phyloP scores from a whole-genome alignment of 2,797 vertebrate species.

The Sebastes reedi region DNA sequence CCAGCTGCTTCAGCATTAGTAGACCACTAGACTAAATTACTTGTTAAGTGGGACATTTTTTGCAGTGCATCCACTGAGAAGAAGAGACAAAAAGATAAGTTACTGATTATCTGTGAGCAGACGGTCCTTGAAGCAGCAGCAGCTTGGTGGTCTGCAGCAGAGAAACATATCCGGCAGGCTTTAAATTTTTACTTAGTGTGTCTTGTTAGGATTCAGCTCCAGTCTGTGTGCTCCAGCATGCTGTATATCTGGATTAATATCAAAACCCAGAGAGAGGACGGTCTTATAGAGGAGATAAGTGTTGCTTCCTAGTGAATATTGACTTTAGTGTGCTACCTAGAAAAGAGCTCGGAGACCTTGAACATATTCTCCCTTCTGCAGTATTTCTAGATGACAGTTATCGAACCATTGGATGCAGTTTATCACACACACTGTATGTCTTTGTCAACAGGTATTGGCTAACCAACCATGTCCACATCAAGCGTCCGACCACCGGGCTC shows the following conservation, averaged over 20 bases:
- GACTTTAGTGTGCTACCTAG: not conserved
- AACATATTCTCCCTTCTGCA: not conserved
- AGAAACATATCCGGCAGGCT: not conserved
- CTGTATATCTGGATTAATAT: slow-evolving; percentile 6
- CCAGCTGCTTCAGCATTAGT: not conserved
- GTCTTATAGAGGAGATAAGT: slow-evolving; percentile 12
- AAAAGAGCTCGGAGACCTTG: not conserved
- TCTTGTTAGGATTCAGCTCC: slow-evolving; percentile 8
- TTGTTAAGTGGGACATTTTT: not conserved
- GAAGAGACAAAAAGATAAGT: not conserved
- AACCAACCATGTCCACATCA: slow-evolving; percentile 96
- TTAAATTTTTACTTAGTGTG: not conserved
- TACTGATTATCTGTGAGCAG: slow-evolving; percentile 4
- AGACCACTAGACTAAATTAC: not conserved
- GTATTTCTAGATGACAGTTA: not conserved
- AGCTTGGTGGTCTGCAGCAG: not conserved
- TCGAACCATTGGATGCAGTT: not conserved
- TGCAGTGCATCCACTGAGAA: not conserved
- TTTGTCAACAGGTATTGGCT: slow-evolving; percentile 91
- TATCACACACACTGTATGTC: not conserved
- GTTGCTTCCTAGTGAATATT: slow-evolving; percentile 25
- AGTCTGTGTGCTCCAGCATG: not conserved
- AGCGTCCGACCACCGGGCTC: slow-evolving; percentile 95
- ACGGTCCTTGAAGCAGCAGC: not conserved
- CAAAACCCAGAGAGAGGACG: not conserved